These are phyloP conservation scores for Cloeon dipterum DNA, from an alignment of 2,888 invertebrate genomes.

Conservation along the genomic window DNA sequence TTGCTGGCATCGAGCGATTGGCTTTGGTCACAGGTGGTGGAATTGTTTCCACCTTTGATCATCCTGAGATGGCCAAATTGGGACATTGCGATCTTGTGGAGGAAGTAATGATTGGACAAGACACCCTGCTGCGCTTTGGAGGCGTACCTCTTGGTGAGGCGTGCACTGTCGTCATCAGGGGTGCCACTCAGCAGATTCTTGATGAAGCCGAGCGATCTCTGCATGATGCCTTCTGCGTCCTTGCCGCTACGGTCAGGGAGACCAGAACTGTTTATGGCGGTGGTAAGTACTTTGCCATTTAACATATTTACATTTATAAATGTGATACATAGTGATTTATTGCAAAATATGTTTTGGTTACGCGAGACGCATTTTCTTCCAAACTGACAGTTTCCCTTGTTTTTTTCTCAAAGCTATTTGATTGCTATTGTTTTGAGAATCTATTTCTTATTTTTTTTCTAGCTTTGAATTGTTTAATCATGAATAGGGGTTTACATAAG, in stretches of 20 bases:
- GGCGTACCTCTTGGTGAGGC: conserved; percentile 91
- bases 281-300: no score
- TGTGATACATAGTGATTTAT: no score
- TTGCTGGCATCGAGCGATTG: conserved; percentile 93
- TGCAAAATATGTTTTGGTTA: no score
- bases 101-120: conserved; percentile 97
- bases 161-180: conserved; percentile 89
- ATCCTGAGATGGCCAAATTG: conserved; percentile 73
- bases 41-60: conserved; percentile 95
- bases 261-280: conserved; percentile 80
- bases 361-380: no score
- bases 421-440: no score
- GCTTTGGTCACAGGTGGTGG: conserved; percentile 96
- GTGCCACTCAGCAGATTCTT: conserved; percentile 93
- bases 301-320: no score
- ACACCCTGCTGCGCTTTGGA: conserved; percentile 78
- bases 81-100: conserved; percentile 91
- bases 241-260: conserved; percentile 86
- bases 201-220: conserved; percentile 97
- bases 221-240: conserved; percentile 94
- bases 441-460: no score
- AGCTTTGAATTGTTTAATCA: no score
- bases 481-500: no score
- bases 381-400: no score
- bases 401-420: no score